Percentiles rank a stretch among this genome's conserved stretches.
These are phyloP conservation scores for Amblyopsis rosae DNA, from an alignment of 2,113 vertebrate genomes.

Conservation along the genomic window DNA sequence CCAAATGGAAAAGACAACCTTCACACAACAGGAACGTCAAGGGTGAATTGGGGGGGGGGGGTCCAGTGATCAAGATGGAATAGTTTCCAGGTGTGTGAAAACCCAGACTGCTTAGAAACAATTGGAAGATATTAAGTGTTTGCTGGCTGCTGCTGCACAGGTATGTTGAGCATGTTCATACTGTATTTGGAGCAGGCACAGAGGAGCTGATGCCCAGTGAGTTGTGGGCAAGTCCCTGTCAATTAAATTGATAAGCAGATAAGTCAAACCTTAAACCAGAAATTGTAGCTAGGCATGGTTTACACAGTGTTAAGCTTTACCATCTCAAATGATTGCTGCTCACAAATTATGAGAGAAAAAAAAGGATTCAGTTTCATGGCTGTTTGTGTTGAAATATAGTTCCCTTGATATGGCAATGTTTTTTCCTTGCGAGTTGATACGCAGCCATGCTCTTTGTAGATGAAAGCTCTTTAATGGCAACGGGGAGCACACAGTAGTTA, in stretches of 20 bases:
- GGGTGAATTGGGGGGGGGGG: not conserved
- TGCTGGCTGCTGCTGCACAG: not conserved
- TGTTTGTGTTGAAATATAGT: no score
- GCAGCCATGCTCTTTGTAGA: not conserved
- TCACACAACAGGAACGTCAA: constrained; percentile 62
- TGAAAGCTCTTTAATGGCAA: not conserved
- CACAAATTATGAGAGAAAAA: no score
- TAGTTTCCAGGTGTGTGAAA: constrained; percentile 12
- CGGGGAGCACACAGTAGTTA: not conserved
- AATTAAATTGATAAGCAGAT: not conserved
- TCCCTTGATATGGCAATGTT: no score
- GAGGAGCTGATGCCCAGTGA: not conserved
- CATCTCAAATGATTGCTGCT: no score
- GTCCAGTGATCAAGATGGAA: not conserved
- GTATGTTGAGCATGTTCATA: not conserved
- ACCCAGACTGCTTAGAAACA: not conserved
- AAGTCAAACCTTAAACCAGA: not conserved
- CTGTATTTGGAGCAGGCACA: not conserved
- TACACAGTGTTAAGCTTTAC: not conserved
- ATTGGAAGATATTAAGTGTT: not conserved
- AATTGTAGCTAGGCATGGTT: not conserved
- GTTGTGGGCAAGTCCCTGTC: not conserved
- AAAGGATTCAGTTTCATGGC: no score
- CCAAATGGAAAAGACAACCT: constrained; percentile 66
- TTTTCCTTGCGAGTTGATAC: no score